phyloP scores from a whole-genome alignment of 2,797 vertebrate species.

The Leptodactylus fallax region DNA sequence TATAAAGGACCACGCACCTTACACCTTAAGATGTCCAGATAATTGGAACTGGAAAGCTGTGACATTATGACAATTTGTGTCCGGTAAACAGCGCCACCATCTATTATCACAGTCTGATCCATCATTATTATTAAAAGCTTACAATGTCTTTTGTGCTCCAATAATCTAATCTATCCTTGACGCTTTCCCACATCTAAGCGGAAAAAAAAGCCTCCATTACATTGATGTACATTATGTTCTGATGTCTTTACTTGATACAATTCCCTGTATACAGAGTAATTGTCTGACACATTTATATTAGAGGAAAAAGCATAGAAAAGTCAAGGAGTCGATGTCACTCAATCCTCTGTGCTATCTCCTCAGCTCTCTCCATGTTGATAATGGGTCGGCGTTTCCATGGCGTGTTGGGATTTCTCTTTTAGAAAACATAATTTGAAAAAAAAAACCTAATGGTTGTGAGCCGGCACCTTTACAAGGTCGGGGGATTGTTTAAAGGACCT shows the following conservation, averaged over 20 bases:
- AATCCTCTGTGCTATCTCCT: slow-evolving; percentile 6
- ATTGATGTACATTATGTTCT: slow-evolving; percentile 9
- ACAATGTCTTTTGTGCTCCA: background rate
- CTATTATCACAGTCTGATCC: background rate
- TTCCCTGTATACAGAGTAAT: background rate
- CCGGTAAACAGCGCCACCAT: background rate
- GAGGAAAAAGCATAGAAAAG: background rate
- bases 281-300: slow-evolving; percentile 31
- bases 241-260: slow-evolving; percentile 30
- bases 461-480: slow-evolving; percentile 46
- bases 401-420: slow-evolving; percentile 21
- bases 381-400: background rate
- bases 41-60: background rate
- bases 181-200: background rate
- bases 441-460: background rate
- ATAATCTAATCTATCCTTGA: slow-evolving; percentile 3
- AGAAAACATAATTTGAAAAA: background rate
- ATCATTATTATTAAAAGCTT: slow-evolving; percentile 2
- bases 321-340: background rate
- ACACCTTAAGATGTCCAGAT: background rate
- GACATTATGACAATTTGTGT: slow-evolving; percentile 9
- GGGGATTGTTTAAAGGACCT: slow-evolving; percentile 32
- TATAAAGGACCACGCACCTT: background rate
- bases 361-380: background rate
- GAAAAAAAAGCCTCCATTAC: slow-evolving; percentile 25